phyloP scores from a whole-genome alignment of 1,140 invertebrate genomes.

The Hyposmocoma kahamanoa region DNA sequence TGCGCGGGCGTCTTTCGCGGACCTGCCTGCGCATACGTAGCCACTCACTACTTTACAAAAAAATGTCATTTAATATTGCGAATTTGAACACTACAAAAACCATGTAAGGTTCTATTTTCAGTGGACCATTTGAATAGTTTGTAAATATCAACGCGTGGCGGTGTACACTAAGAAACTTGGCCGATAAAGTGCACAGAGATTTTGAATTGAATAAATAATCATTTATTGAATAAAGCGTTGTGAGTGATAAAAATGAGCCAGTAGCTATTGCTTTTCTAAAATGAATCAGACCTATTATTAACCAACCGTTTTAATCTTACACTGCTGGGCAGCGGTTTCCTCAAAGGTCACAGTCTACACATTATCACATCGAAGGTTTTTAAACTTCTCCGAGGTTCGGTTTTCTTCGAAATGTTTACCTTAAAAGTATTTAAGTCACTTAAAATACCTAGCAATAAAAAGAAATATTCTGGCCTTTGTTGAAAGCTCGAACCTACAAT shows the following conservation, averaged over 20 bases:
- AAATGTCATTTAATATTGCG: too few species aligned
- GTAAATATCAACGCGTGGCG: too few species aligned
- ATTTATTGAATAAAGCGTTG: background rate
- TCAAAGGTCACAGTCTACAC: background rate
- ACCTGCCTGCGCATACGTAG: background rate
- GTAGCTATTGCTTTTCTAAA: background rate
- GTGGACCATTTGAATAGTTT: too few species aligned
- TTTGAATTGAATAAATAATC: background rate
- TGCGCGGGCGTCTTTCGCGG: background rate
- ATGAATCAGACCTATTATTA: background rate
- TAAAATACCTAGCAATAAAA: too few species aligned
- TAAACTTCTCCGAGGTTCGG: background rate
- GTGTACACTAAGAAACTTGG: background rate
- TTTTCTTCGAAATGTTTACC: background rate
- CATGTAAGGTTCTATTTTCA: too few species aligned
- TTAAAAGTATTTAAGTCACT: background rate
- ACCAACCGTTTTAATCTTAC: background rate
- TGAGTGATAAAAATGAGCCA: background rate
- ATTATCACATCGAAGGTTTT: background rate
- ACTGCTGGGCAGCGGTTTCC: background rate
- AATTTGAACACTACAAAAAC: too few species aligned
- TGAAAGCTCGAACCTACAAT: too few species aligned
- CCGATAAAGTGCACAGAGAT: background rate
- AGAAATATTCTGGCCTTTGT: too few species aligned
- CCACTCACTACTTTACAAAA: too few species aligned